These are phyloP conservation scores for Drosophila truncata DNA, from an alignment of 1,140 invertebrate genomes.

Conservation along the genomic window DNA sequence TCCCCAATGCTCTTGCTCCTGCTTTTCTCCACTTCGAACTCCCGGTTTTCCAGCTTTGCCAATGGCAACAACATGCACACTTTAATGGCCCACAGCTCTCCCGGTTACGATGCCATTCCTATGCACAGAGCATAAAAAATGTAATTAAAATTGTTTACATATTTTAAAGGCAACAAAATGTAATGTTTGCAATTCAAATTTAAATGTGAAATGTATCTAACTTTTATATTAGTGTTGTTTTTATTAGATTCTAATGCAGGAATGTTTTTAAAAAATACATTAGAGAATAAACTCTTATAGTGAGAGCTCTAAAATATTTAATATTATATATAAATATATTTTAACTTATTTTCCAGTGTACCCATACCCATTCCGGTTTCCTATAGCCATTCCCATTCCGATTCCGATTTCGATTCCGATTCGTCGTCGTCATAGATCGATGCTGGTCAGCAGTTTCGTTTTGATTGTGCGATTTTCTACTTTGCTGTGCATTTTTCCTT, in stretches of 20 bases:
- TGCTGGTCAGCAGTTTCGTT: slow-evolving; percentile 79
- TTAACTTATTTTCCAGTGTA: slow-evolving; percentile 9
- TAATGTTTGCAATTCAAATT: background rate
- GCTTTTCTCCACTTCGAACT: slow-evolving; percentile 12
- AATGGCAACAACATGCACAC: slow-evolving; percentile 53
- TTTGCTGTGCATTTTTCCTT: slow-evolving; percentile 68
- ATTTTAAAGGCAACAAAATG: background rate
- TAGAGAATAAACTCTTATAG: too few species aligned
- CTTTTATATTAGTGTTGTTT: background rate
- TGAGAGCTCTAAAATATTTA: background rate
- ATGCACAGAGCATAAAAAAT: slow-evolving; percentile 10
- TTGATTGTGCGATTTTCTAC: slow-evolving; percentile 79
- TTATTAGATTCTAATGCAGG: too few species aligned
- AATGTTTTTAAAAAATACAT: too few species aligned
- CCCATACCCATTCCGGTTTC: slow-evolving; percentile 21
- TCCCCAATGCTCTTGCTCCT: background rate
- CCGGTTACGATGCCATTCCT: slow-evolving; percentile 8
- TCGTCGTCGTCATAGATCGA: slow-evolving; percentile 42
- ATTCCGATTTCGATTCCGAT: slow-evolving; percentile 47
- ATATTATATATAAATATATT: background rate
- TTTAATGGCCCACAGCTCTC: slow-evolving; percentile 58
- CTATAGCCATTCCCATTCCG: slow-evolving; percentile 30
- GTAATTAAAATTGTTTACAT: background rate
- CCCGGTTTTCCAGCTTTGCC: slow-evolving; percentile 22
- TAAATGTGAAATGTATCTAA: background rate